These are phyloP conservation scores for Nesogale talazaci DNA, from an alignment of 2,113 vertebrate species.

Conservation along the genomic window DNA sequence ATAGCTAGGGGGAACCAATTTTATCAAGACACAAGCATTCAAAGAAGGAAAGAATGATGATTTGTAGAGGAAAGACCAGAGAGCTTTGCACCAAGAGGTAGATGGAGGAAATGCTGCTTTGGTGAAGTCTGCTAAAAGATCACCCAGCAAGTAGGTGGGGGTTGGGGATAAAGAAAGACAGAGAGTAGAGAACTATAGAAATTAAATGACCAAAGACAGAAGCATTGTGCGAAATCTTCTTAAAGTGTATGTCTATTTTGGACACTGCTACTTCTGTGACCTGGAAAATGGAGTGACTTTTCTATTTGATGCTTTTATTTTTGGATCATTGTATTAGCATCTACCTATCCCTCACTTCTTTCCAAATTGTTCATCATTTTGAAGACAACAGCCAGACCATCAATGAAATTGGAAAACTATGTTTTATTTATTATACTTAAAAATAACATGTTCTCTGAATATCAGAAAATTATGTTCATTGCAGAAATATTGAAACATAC, in stretches of 20 bases:
- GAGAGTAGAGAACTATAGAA: neutral
- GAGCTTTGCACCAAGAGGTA: neutral
- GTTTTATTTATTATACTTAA: neutral
- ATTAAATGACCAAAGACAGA: neutral
- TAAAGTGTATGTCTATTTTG: neutral
- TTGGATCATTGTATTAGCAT: conserved; percentile 5
- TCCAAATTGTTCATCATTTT: neutral
- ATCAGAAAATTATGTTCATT: neutral
- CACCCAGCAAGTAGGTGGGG: neutral
- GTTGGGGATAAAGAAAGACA: neutral
- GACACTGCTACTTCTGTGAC: conserved; percentile 18
- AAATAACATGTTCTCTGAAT: neutral
- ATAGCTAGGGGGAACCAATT: neutral
- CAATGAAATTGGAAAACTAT: neutral
- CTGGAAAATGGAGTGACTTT: neutral
- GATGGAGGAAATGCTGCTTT: neutral
- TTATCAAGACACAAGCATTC: neutral
- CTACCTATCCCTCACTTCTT: conserved; percentile 10
- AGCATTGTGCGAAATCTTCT: neutral
- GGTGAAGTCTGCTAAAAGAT: neutral
- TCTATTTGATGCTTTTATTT: neutral
- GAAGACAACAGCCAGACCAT: neutral
- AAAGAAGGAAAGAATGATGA: neutral
- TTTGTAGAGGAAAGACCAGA: neutral
- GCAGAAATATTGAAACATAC: neutral